phyloP scores from a whole-genome alignment of 2,797 vertebrate genomes.

The Cirrhinus molitorella region DNA sequence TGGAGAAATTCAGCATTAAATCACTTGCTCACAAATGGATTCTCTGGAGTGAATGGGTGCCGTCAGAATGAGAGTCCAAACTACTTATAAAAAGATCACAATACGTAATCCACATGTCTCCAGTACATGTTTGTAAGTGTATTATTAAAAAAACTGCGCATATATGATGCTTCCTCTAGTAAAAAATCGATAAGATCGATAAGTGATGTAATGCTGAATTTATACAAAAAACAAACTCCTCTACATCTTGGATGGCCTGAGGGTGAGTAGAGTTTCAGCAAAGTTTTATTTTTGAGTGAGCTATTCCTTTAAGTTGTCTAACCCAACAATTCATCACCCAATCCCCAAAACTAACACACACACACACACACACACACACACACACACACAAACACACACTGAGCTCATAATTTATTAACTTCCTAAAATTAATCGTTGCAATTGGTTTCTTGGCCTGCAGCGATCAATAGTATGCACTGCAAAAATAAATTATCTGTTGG shows the following conservation, averaged over 20 bases:
- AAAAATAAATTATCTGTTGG: background rate
- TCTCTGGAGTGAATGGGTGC: background rate
- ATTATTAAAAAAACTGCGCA: too few relatives aligned
- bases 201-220: background rate
- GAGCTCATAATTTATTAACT: constrained; percentile 11
- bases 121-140: background rate
- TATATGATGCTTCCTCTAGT: too few relatives aligned
- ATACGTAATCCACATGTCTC: background rate
- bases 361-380: too few relatives aligned
- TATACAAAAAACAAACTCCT: background rate
- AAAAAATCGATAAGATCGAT: background rate
- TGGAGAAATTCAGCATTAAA: too few relatives aligned
- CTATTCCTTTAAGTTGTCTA: background rate
- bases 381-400: background rate
- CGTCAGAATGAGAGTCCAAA: background rate
- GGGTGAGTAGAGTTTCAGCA: background rate
- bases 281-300: background rate
- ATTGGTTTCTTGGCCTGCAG: constrained; percentile 31
- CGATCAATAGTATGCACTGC: constrained; percentile 1
- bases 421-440: background rate
- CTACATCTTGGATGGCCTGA: background rate
- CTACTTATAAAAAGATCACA: background rate
- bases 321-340: background rate
- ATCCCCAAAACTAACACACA: background rate
- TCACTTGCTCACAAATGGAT: background rate